A percentile compares a stretch with the other conserved stretches of the same genome.
Evolutionary conservation across 2,113 vertebrate genomes (phyloP).

Genomic region (Tympanuchus pallidicinctus): DNA sequence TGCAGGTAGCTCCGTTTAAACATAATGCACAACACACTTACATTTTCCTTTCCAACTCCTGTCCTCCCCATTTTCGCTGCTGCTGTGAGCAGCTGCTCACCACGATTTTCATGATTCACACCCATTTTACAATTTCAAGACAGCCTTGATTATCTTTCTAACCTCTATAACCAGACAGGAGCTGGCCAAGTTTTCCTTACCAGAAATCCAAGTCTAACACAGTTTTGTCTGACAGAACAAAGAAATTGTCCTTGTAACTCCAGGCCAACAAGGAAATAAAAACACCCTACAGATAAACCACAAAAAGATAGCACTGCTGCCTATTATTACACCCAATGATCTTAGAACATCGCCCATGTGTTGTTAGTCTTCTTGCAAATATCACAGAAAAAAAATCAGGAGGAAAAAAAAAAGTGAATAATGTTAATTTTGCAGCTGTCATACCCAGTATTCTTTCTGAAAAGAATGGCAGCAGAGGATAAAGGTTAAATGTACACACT

Average conservation of each 20-base stretch:
- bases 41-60: neutral
- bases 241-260: neutral
- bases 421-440: neutral
- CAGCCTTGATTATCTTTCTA: neutral
- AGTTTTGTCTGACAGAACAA: neutral
- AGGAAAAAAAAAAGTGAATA: neutral
- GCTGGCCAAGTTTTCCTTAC: neutral
- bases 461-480: neutral
- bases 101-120: neutral
- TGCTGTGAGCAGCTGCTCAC: neutral
- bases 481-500: conserved; percentile 3
- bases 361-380: neutral
- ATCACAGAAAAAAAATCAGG: neutral
- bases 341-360: accelerated
- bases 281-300: neutral
- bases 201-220: neutral
- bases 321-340: neutral
- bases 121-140: neutral
- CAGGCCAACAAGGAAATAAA: neutral
- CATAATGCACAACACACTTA: neutral
- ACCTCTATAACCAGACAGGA: neutral
- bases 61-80: neutral
- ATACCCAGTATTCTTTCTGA: neutral
- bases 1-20: neutral
- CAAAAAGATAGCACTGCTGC: neutral